These are phyloP conservation scores for Stomorhina lunata DNA, from an alignment of 2,888 invertebrate genomes.

Conservation along the genomic window DNA sequence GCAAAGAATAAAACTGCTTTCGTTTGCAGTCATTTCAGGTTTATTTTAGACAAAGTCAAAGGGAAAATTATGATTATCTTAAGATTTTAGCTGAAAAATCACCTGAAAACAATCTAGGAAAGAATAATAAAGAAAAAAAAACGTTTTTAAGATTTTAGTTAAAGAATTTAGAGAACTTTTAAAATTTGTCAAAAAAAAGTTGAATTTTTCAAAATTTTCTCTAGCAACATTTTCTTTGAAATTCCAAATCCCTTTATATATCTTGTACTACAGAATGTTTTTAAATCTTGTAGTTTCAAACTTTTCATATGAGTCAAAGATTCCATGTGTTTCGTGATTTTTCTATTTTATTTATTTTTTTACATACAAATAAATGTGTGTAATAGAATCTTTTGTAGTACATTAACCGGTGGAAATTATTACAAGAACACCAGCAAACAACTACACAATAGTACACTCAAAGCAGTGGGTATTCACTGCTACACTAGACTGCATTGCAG, in stretches of 20 bases:
- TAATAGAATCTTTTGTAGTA: slow-evolving; percentile 31
- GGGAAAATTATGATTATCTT: not conserved
- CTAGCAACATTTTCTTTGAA: not conserved
- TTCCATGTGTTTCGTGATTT: too few species aligned
- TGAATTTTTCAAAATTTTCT: too few species aligned
- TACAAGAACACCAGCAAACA: slow-evolving; percentile 21
- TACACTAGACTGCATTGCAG: slow-evolving; percentile 46
- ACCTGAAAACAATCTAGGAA: not conserved
- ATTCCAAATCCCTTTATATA: too few species aligned
- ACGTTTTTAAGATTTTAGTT: too few species aligned
- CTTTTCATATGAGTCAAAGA: too few species aligned
- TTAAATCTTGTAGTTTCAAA: too few species aligned
- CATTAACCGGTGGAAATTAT: slow-evolving; percentile 34
- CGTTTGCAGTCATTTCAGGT: not conserved
- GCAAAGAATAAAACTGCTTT: not conserved
- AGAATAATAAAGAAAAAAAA: too few species aligned
- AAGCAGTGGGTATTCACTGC: not conserved
- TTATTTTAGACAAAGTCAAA: not conserved
- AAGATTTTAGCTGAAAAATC: not conserved
- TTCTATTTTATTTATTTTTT: not conserved
- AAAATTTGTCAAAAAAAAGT: too few species aligned
- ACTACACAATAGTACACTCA: not conserved
- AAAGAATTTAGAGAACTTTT: too few species aligned
- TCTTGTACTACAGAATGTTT: too few species aligned
- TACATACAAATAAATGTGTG: not conserved